Base-by-base conservation (phyloP, 2,888 invertebrate genomes). In the Nymphalis urticae region DNA sequence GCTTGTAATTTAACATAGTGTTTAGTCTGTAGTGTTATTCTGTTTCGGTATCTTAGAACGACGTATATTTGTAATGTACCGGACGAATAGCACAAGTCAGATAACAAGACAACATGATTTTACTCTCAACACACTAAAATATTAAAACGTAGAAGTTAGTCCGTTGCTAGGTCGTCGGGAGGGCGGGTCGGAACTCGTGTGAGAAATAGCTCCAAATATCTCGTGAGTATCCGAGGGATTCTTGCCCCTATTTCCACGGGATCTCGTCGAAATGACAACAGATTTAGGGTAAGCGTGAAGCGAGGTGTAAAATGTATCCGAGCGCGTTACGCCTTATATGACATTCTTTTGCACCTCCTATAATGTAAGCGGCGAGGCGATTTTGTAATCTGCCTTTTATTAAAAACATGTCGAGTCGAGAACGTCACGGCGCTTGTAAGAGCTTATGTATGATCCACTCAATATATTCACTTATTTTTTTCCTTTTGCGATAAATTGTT, bases 271-370 rank as follows among this genome's bases (percentile, higher is more conserved):
- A 91, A 90, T 91, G 91, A 92, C 92, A 91, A 91, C 90, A 91
- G 91, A 91, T 91, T 91, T 90, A 88, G 88, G 90, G 86, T 89
- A 90, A 89, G 90, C 88, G 90, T 81, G 84, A 86, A 91, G 87
- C 90, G 90, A 89, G 86, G 87, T 91, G 92, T 92, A 85, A 92
- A 91, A 92, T 89, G 89, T 91, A 91, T 86, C 87, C 89, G 81
- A 85, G 88, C 89, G 89, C 80, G 87, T 80, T 78, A 80, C 86
- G 83, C 84, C 82, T 86, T 85, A 90, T 91, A 90, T 90, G 91
- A 91, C 90, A 91, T 91, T 92, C 90, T 89, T 77, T 90, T 83
- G 84, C 86, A 82, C 83, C 80, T 83, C 80, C 85, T 82, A 84
- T 85, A 86, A 87, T 85, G 87, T 86, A 85, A 80, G 85, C 85